These are phyloP conservation scores for Tretioscincus oriximinensis DNA, from an alignment of 2,113 vertebrate genomes.

Conservation along the genomic window DNA sequence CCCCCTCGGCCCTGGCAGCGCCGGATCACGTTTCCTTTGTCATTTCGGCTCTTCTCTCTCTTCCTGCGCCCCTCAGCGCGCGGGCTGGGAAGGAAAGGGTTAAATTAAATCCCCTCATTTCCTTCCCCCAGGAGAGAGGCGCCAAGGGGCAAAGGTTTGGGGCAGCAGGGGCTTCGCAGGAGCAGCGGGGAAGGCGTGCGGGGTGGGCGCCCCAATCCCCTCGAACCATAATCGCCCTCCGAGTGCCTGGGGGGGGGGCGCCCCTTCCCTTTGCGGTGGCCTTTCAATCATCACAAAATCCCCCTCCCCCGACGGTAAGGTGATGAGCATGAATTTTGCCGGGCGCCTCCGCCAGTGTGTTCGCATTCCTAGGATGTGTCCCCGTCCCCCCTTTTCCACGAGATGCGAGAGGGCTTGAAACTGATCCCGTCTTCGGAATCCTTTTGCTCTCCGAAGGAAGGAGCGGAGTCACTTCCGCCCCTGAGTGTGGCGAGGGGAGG, in stretches of 20 bases:
- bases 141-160: too few species aligned
- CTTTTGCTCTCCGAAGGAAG: constrained; percentile 81
- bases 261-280: neutral
- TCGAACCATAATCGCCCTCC: constrained; percentile 30
- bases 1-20: constrained; percentile 68
- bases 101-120: constrained; percentile 16
- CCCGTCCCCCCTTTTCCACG: constrained; percentile 36
- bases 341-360: constrained; percentile 15
- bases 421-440: constrained; percentile 76
- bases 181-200: constrained; percentile 30
- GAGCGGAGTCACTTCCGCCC: constrained; percentile 82
- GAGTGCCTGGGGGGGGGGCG: neutral
- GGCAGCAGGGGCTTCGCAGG: constrained; percentile 36
- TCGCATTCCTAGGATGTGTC: constrained; percentile 20
- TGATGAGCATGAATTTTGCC: constrained; percentile 7
- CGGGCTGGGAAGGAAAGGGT: constrained; percentile 46
- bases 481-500: constrained; percentile 67
- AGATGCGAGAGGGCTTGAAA: constrained; percentile 46
- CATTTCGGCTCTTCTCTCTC: constrained; percentile 65
- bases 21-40: constrained; percentile 80
- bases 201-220: constrained; percentile 4
- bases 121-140: too few species aligned
- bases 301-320: neutral
- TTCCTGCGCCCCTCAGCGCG: neutral
- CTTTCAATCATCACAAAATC: neutral